These are phyloP conservation scores for Microctonus aethiopoides DNA, from an alignment of 2,888 invertebrate genomes.

Conservation along the genomic window DNA sequence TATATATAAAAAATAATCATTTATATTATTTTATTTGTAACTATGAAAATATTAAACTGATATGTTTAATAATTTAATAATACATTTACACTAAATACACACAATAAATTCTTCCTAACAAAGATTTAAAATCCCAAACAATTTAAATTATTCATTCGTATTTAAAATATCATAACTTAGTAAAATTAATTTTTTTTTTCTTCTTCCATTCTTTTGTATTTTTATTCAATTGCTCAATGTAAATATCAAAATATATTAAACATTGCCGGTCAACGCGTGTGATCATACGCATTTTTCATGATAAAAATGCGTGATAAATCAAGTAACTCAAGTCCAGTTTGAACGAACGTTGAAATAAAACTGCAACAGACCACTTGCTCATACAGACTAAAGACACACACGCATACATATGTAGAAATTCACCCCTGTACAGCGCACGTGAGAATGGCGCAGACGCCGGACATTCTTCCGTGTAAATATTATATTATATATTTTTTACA, in stretches of 20 bases:
- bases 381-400: conserved; percentile 32
- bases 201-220: neutral
- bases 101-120: too few species aligned
- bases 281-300: neutral
- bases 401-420: conserved; percentile 44
- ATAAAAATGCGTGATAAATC: neutral
- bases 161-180: neutral
- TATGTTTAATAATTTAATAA: too few species aligned
- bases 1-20: too few species aligned
- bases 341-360: conserved; percentile 50
- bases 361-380: conserved; percentile 46
- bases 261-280: neutral
- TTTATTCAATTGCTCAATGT: neutral
- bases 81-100: too few species aligned
- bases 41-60: too few species aligned
- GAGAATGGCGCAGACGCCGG: conserved; percentile 53
- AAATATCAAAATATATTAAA: neutral
- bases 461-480: conserved; percentile 33
- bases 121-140: too few species aligned
- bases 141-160: too few species aligned
- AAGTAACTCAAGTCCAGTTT: conserved; percentile 43
- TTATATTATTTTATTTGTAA: too few species aligned
- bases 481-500: neutral
- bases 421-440: conserved; percentile 48
- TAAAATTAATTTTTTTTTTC: neutral